A percentile compares a stretch with the other conserved stretches of the same genome.
These are phyloP conservation scores for Macrostomum lignano DNA, from an alignment of 1,140 invertebrate species.

Conservation along the genomic window DNA sequence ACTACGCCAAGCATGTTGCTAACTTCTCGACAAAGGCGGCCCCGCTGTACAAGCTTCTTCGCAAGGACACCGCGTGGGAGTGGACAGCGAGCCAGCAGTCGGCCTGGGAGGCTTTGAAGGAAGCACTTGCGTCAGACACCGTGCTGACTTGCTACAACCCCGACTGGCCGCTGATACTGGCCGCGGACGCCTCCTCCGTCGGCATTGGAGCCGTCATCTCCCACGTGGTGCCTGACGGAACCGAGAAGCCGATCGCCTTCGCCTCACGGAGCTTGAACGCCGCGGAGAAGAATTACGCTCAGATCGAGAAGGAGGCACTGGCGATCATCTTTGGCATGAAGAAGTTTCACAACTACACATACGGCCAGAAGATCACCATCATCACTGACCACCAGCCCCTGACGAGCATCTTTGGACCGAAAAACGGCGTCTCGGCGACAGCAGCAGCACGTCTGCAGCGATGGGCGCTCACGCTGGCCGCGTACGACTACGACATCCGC, in stretches of 20 bases:
- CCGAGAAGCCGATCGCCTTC: slow-evolving; percentile 16
- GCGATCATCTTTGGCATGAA: slow-evolving; percentile 30
- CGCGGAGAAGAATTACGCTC: slow-evolving; percentile 28
- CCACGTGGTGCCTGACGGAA: slow-evolving; percentile 12
- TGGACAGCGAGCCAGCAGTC: too few relatives aligned
- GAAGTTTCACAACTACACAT: slow-evolving; percentile 31
- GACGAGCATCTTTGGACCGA: slow-evolving; percentile 11
- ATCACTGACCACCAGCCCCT: slow-evolving; percentile 23
- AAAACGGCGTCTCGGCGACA: slow-evolving; percentile 10
- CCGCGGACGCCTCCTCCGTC: slow-evolving; percentile 14
- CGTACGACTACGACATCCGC: slow-evolving; percentile 17
- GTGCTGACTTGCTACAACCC: slow-evolving; percentile 15
- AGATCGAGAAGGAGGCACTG: slow-evolving; percentile 32
- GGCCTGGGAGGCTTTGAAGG: too few relatives aligned
- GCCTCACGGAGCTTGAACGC: slow-evolving; percentile 24
- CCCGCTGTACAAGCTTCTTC: too few relatives aligned
- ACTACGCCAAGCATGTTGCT: too few relatives aligned
- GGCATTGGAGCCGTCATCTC: slow-evolving; percentile 18
- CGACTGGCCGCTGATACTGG: slow-evolving; percentile 11
- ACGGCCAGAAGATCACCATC: slow-evolving; percentile 17
- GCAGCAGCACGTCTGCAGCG: slow-evolving; percentile 15
- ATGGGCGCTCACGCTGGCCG: slow-evolving; percentile 17
- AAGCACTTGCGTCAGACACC: too few relatives aligned
- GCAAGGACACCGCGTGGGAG: too few relatives aligned
- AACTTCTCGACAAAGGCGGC: too few relatives aligned